phyloP scores from a whole-genome alignment of 2,797 vertebrate genomes.

The Falco peregrinus region DNA sequence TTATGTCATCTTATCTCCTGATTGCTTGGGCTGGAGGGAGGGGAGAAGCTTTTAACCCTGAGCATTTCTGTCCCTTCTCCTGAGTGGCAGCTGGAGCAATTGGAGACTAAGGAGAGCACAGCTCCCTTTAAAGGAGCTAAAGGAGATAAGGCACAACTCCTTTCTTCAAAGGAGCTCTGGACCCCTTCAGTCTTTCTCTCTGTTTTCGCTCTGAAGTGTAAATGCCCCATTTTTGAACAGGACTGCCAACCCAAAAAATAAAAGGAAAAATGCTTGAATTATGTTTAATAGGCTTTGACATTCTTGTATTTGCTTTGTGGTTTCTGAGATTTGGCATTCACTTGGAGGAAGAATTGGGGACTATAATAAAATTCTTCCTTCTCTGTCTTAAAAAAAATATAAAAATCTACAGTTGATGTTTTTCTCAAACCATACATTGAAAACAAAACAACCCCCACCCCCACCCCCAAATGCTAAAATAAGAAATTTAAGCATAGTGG shows the following conservation, averaged over 20 bases:
- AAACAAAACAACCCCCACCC: not conserved
- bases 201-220: not conserved
- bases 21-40: not conserved
- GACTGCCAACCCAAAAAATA: not conserved
- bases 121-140: not conserved
- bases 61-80: not conserved
- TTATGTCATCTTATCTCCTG: not conserved
- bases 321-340: not conserved
- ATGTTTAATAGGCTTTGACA: not conserved
- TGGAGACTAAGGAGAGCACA: not conserved
- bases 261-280: not conserved
- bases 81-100: not conserved
- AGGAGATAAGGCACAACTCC: not conserved
- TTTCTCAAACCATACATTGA: fast-evolving
- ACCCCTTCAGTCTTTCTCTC: fast-evolving
- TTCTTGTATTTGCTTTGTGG: not conserved
- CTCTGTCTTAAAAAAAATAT: not conserved
- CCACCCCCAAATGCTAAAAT: not conserved
- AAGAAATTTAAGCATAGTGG: not conserved
- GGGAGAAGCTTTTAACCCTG: not conserved
- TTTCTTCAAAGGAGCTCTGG: not conserved
- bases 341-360: not conserved
- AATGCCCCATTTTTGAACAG: not conserved
- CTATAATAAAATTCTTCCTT: not conserved
- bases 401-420: not conserved